Evolutionary conservation across 2,888 invertebrate species (phyloP), one percentile per base, ranked within the genome.

Genomic region (Vesta saturnalis): DNA sequence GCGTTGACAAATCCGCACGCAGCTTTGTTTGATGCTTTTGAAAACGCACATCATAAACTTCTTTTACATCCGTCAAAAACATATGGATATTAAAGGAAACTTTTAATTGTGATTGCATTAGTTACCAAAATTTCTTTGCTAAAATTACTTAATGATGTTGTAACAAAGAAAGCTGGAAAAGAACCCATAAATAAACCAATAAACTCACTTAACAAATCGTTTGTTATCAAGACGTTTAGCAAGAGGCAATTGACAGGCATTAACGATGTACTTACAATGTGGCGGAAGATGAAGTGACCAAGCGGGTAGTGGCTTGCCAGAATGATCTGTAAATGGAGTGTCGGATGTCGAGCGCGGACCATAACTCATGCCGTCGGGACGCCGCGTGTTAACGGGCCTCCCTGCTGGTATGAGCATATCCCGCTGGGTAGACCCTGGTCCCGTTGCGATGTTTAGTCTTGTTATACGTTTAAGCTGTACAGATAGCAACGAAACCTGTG

Each of bases 271-370:
- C 78, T 70, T 70, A 70, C 67, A 67, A 67, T 70, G 77, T 74
- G 75, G 76, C 78, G 80, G 79, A 82, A 82, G 74, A 75, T 76
- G 74, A 73, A 75, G 75, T 74, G 73, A 73, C 71, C 73, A 72
- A 72, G 71, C 71, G 73, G 72, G 64, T 72, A 72, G 73, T 73
- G 72, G 73, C 71, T 85, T 85, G 85, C 85, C 85, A 84, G 85
- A 86, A 87, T 86, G 85, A 85, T 86, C 86, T 86, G 86, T 86
- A 86, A 87, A 87, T 86, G 86, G 86, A 86, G 86, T 86, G 85
- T 83, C 84, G 83, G 83, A 81, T 81, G 82, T 82, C 83, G 80
- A 81, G 83, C 78, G 79, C 80, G 82, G 80, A 81, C 84, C 83
- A 86, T 87, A 87, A 87, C 82, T 87, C 86, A 87, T 82, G 80